Evolutionary conservation across 2,113 vertebrate species (phyloP), one percentile per base, ranked within the genome.

Genomic region (Poecilia latipinna): DNA sequence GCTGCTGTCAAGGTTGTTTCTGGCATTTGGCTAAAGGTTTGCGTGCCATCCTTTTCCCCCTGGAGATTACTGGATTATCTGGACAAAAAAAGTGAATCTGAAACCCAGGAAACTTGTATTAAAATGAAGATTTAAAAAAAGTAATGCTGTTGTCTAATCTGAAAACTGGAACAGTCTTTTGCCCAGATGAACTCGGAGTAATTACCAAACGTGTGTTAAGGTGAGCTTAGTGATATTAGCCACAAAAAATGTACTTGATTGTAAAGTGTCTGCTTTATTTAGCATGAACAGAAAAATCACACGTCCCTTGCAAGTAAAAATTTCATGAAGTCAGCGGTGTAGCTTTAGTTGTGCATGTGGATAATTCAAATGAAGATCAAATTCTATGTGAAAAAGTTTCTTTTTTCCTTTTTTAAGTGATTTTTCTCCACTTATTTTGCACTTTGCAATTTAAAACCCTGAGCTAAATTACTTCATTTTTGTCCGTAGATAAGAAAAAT

Each of bases 1-100:
- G 96, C 96, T 98, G 95, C 95, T 95, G 96, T 98, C 95, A 96
- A 96, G 97, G 96, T 98, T 99, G 96, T 97, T 97, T 98, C 97
- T 97, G 96, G 95, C 96, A 94, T 96, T 98, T 96, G 96, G 96
- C 95, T 96, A 92, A 96, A 76, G 82, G 96, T 96, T 96, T 93
- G 94, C 95, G 95, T 94, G 96, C 96, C 82, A 10, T 74, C 70
- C 75, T 70, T 78, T 72, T 67, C n/a, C 42, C 42, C 75, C 74
- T 70, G 44, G 24, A 86, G 44, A 77, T 68, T 29, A 69, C 60
- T 54, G 22, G 82, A 65, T 63, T 69, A 22, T 70, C 19, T 12
- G 28, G 29, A 1, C 1, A 29, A 12, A 48, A 26, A 35, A 65
- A 35, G 28, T 62, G 28, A 79, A 61, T 54, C 22, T 69, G 32